Conservation (phyloP, 2,113 vertebrate species). For the Anarhynchus alexandrinus region DNA sequence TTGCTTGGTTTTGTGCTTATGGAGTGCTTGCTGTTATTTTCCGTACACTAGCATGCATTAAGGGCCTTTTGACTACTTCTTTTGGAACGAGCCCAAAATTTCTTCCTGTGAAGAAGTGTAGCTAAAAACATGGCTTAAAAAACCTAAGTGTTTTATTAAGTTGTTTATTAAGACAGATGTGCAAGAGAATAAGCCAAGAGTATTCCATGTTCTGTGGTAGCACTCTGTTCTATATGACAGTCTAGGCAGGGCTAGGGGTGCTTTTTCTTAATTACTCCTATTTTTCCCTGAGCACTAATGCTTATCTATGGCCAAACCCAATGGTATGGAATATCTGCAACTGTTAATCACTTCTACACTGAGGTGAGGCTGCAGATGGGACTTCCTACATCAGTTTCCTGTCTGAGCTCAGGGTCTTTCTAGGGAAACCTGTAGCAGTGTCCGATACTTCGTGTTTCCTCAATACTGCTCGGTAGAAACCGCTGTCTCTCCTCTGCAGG, state of each 20-base stretch:
- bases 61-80: not conserved
- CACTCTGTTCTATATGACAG: not conserved
- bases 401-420: not conserved
- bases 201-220: not conserved
- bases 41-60: rapidly evolving
- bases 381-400: rapidly evolving
- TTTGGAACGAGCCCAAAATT: not conserved
- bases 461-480: rapidly evolving
- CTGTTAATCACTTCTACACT: rapidly evolving
- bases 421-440: rapidly evolving
- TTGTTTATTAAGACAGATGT: not conserved
- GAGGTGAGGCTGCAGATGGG: not conserved
- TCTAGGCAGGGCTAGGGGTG: not conserved
- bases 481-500: conserved; percentile 32
- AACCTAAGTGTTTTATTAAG: not conserved
- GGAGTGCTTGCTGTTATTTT: not conserved
- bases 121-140: not conserved
- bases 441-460: rapidly evolving
- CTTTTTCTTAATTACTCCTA: rapidly evolving
- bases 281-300: not conserved
- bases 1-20: not conserved
- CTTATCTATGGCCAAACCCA: not conserved
- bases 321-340: rapidly evolving
- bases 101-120: not conserved
- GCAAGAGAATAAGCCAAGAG: not conserved